Evolutionary conservation across 1,140 invertebrate genomes (phyloP), one percentile per base, ranked within the genome.

Genomic region (Drosophila neocordata): DNA sequence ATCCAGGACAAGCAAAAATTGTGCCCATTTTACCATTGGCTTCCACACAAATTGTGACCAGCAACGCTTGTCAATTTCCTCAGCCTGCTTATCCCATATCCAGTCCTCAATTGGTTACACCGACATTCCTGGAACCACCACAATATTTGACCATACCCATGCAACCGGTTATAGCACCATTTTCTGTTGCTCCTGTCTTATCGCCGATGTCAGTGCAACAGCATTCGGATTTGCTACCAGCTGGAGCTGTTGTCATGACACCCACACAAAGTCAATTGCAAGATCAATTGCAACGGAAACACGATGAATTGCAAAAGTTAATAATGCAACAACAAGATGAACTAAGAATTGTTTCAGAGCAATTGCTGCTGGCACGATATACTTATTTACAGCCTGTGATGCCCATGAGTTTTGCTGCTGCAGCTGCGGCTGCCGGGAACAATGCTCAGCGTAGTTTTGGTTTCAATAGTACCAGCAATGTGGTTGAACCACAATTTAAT

Each of bases 261-360:
- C 92, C 94, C 0, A 93, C 94, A 7, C 95, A 95, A 79, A 93
- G 93, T 34, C 94, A 95, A 77, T 92, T 95, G 44, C 94, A 96
- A 91, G 95, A 95, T 79, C 95, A 96, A 90, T 90, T 97, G 78
- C 95, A 97, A 88, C 93, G 95, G 2, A 97, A 97, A 76, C 96
- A 97, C 75, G 96, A 96, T 73, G 95, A 97, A 89, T 92, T 97
- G 31, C 96, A 97, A 76, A 95, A 96, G 79, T 93, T 96, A 72
- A 97, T 97, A 64, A 94, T 96, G 24, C 94, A 96, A 77, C 96
- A 97, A 80, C 96, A 97, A 83, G 96, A 97, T 85, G 96, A 97
- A 91, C 89, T 98, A 68, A 93, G 95, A 44, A 94, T 95, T 68
- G 96, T 97, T 2, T 96, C 96, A 18, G 96, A 97, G 85, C 96